phyloP scores from a whole-genome alignment of 2,113 vertebrate genomes.

The Willisornis vidua region DNA sequence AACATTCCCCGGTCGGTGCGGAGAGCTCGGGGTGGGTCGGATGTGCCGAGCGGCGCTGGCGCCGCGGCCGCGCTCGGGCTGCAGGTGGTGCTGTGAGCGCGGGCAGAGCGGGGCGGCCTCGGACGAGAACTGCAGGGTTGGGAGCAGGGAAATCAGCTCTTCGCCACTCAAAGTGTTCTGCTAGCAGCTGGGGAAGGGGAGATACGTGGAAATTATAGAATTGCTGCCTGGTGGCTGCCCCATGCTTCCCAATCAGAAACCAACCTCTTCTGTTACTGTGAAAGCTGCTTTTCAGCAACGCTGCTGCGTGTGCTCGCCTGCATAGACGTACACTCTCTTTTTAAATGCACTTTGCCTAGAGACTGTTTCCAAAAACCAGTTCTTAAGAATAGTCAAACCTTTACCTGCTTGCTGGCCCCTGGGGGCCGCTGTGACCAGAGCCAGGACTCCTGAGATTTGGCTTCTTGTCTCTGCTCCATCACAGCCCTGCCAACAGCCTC shows the following conservation, averaged over 20 bases:
- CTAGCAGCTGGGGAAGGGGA: neutral
- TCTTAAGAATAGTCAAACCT: neutral
- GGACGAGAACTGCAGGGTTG: accelerated
- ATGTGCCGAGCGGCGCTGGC: neutral
- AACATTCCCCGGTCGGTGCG: too few relatives aligned
- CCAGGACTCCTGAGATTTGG: neutral
- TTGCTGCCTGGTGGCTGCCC: accelerated
- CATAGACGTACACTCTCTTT: accelerated
- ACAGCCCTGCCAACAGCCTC: neutral
- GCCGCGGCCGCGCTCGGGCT: neutral
- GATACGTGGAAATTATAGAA: accelerated
- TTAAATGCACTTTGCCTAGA: neutral
- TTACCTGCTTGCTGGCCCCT: neutral
- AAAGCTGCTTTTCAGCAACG: neutral
- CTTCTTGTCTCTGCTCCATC: neutral
- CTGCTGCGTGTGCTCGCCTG: neutral
- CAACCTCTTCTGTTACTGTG: neutral
- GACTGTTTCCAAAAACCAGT: neutral
- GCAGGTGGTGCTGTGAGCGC: neutral
- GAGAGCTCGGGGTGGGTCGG: too few relatives aligned
- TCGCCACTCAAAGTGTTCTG: accelerated
- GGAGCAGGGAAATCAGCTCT: accelerated
- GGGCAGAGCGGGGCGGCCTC: neutral
- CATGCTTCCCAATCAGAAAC: neutral
- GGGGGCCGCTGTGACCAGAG: too few relatives aligned